phyloP scores from a whole-genome alignment of 2,113 vertebrate genomes.

The Dasyurus viverrinus region DNA sequence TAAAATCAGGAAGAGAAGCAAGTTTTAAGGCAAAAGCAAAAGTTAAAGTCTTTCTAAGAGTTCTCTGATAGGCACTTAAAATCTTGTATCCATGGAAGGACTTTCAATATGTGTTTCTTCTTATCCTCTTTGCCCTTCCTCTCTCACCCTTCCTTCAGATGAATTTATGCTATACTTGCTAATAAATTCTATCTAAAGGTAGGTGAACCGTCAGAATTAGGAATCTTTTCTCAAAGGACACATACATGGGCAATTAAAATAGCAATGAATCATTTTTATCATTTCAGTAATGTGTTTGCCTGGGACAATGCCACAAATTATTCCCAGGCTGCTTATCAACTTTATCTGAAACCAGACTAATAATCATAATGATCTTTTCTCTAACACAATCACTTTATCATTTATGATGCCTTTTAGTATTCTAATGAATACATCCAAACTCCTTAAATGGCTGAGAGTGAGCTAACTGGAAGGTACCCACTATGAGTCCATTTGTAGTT shows the following conservation, averaged over 20 bases:
- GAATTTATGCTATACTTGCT: conserved; percentile 19
- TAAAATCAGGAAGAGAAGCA: background rate
- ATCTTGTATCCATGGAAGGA: background rate
- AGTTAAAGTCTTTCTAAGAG: background rate
- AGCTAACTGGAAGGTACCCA: conserved; percentile 48
- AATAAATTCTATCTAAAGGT: conserved; percentile 46
- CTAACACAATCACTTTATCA: conserved; percentile 45
- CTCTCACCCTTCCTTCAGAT: conserved; percentile 45
- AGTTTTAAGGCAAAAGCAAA: background rate
- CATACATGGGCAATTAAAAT: conserved; percentile 54
- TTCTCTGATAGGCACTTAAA: background rate
- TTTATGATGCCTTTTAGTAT: conserved; percentile 68
- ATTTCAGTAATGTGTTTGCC: conserved; percentile 67
- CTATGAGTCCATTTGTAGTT: conserved; percentile 17
- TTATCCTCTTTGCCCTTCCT: background rate
- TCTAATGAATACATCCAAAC: conserved; percentile 47
- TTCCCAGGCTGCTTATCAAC: conserved; percentile 51
- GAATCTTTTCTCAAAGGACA: conserved; percentile 58
- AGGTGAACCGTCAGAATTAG: conserved; percentile 42
- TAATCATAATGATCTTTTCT: conserved; percentile 48
- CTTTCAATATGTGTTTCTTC: background rate
- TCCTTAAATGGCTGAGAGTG: conserved; percentile 43
- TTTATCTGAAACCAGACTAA: conserved; percentile 58
- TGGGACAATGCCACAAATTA: conserved; percentile 63
- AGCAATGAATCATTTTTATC: conserved; percentile 62